A percentile compares a stretch with the other conserved stretches of the same genome.
Conservation (phyloP, 1,140 invertebrate genomes). For the Microplitis mediator region DNA sequence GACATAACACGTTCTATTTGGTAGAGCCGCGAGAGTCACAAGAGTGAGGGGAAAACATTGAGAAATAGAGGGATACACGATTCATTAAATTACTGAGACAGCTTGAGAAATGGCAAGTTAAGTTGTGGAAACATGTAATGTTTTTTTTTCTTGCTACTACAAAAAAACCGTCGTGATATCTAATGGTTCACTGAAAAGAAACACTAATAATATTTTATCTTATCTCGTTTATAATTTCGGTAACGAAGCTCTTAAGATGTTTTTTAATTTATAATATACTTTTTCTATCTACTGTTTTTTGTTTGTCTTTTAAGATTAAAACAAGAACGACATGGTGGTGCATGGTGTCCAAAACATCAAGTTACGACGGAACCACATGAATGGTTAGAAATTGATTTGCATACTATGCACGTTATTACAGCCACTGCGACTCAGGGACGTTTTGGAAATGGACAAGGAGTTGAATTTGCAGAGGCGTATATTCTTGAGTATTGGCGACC, state of each 20-base stretch:
- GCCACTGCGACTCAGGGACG: conserved; percentile 81
- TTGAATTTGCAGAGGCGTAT: conserved; percentile 79
- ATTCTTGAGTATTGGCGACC: conserved; percentile 80
- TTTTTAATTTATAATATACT: not conserved
- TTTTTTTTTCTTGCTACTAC: not conserved
- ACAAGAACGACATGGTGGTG: conserved; percentile 77
- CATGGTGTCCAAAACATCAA: conserved; percentile 82
- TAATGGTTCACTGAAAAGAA: too few relatives aligned
- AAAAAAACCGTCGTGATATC: not conserved
- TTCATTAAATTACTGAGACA: conserved; percentile 21
- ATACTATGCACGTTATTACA: conserved; percentile 76
- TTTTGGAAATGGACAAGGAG: conserved; percentile 84
- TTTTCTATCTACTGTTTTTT: not conserved
- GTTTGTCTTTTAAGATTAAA: conserved; percentile 70
- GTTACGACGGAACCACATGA: conserved; percentile 76
- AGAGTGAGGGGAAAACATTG: not conserved
- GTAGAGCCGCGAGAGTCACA: not conserved
- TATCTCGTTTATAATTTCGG: conserved; percentile 1
- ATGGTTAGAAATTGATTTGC: conserved; percentile 81
- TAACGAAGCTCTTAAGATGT: not conserved
- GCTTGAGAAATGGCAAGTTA: conserved; percentile 20
- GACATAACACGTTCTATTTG: not conserved
- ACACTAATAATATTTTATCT: too few relatives aligned
- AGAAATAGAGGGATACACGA: conserved; percentile 21
- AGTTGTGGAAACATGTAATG: conserved; percentile 22